phyloP scores from a whole-genome alignment of 92 coral and sea anemone genomes.

The Siderastrea radians region DNA sequence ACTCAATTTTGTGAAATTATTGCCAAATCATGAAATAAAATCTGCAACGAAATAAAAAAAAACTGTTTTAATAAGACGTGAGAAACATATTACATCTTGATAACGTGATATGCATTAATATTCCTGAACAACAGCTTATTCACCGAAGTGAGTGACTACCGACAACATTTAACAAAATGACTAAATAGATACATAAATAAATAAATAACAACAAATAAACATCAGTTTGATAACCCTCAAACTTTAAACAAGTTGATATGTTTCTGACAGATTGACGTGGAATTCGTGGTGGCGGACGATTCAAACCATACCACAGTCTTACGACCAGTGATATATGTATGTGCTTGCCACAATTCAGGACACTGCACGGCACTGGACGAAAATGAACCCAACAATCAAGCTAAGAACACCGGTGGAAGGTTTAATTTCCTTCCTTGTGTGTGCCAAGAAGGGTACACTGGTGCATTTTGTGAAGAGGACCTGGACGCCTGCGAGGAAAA shows the following conservation, averaged over 20 bases:
- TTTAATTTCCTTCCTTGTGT: slow-evolving; percentile 64
- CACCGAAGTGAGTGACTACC: too few relatives aligned
- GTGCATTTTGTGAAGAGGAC: slow-evolving; percentile 69
- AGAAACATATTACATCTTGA: too few relatives aligned
- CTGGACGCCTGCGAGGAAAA: slow-evolving; percentile 69
- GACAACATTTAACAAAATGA: too few relatives aligned
- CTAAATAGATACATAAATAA: too few relatives aligned
- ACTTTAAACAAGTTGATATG: neutral
- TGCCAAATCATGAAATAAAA: too few relatives aligned
- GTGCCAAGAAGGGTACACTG: slow-evolving; percentile 67
- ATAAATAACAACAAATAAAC: too few relatives aligned
- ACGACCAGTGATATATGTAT: slow-evolving; percentile 54
- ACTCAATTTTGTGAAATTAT: too few relatives aligned
- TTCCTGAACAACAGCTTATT: too few relatives aligned
- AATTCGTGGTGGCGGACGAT: slow-evolving; percentile 56
- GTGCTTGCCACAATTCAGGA: slow-evolving; percentile 72
- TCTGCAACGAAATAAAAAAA: too few relatives aligned
- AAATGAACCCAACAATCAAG: slow-evolving; percentile 3
- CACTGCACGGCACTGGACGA: slow-evolving; percentile 39
- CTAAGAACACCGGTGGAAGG: neutral
- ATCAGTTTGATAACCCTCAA: too few relatives aligned
- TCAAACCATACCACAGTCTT: slow-evolving; percentile 38
- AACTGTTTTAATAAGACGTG: too few relatives aligned
- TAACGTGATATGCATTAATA: too few relatives aligned
- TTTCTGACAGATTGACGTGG: slow-evolving; percentile 44